Conservation (phyloP, 2,888 invertebrate genomes). For the Andrena bucephala region DNA sequence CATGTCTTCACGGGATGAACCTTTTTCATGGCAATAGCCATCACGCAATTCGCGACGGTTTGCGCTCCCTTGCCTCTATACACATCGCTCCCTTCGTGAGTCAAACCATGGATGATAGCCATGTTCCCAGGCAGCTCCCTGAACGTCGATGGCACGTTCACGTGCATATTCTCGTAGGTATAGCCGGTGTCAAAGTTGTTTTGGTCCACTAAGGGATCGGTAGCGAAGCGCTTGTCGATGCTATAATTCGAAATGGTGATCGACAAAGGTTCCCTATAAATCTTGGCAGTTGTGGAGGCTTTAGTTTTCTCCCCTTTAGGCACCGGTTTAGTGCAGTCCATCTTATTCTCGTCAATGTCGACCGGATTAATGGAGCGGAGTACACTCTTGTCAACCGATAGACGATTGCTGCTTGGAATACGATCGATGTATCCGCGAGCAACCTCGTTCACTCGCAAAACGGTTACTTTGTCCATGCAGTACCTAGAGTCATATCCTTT, state of each 20-base stretch:
- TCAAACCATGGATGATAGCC: slow-evolving; percentile 79
- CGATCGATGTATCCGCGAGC: slow-evolving; percentile 64
- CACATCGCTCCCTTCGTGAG: slow-evolving; percentile 75
- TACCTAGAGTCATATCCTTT: slow-evolving; percentile 75
- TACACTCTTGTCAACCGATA: slow-evolving; percentile 67
- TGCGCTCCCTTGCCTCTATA: slow-evolving; percentile 80
- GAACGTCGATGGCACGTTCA: slow-evolving; percentile 79
- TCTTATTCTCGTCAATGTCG: slow-evolving; percentile 68
- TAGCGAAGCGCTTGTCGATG: slow-evolving; percentile 75
- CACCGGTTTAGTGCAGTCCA: slow-evolving; percentile 70
- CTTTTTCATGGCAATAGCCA: slow-evolving; percentile 77
- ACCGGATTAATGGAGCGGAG: slow-evolving; percentile 70
- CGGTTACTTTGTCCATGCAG: slow-evolving; percentile 76
- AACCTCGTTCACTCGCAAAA: slow-evolving; percentile 71
- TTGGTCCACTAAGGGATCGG: slow-evolving; percentile 72
- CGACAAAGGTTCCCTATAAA: slow-evolving; percentile 71
- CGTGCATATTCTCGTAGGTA: slow-evolving; percentile 75
- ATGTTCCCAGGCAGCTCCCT: slow-evolving; percentile 65
- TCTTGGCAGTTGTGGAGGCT: slow-evolving; percentile 30
- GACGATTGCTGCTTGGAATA: slow-evolving; percentile 4
- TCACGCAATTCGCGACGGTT: slow-evolving; percentile 77
- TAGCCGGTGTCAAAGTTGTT: slow-evolving; percentile 77
- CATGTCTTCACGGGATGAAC: slow-evolving; percentile 78
- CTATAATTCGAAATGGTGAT: slow-evolving; percentile 78
- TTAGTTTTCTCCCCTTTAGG: slow-evolving; percentile 58